Evolutionary conservation across 2,113 vertebrate species (phyloP), one percentile per base, ranked within the genome.

Genomic region (Halichoeres trimaculatus): DNA sequence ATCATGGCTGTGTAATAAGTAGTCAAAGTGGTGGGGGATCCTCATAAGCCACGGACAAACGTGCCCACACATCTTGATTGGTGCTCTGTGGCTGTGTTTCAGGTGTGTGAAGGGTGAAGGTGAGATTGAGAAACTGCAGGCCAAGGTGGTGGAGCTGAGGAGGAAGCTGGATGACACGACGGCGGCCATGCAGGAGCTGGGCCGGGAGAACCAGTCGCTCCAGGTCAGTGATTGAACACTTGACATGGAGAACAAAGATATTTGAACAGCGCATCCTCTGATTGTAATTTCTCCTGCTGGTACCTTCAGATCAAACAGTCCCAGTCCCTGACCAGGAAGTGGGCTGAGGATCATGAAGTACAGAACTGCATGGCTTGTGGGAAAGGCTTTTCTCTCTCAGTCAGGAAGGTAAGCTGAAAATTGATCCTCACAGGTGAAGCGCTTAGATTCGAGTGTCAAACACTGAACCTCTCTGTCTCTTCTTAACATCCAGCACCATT

Each of bases 301-400:
- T 22, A 41, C 23, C 83, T 0, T 19, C 76, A 99, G 98, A 99
- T 99, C 80, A 99, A 99, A 70, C 96, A 99, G 74, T 97, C 96
- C 0, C 98, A 99, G 92, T 93, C 94, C 8, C 90, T 99, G 70
- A 99, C 95, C 73, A 96, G 98, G 80, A 99, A 99, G 79, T 99
- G 98, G 98, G 93, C 98, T 1, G 98, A 98, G 84, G 98, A 99
- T 85, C 94, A 97, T 0, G 97, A 98, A 48, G 98, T 99, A 24
- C 96, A 98, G 88, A 99, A 98, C 87, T 99, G 98, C 69, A 99
- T 98, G 98, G 84, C 95, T 62, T 99, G 98, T 90, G 98, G 97
- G 67, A 99, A 98, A 88, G 92, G 94, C 52, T 99, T 99, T 76
- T 96, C 95, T 0, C 96, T 99, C 75, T 97, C 98, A 20, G 89